These are phyloP conservation scores for Propithecus deckenii DNA, from an alignment of 2,797 vertebrate genomes.

Conservation along the genomic window DNA sequence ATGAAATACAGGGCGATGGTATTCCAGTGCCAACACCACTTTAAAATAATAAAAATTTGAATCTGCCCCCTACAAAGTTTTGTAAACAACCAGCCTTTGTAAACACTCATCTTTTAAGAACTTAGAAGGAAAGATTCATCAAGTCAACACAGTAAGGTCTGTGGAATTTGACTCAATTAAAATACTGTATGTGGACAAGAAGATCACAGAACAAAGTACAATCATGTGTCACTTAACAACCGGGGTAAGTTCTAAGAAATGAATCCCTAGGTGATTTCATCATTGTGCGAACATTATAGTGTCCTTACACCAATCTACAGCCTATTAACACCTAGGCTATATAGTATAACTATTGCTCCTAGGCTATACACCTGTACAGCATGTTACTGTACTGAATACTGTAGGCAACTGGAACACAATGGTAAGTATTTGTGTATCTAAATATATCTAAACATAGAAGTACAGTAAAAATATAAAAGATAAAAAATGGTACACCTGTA, in stretches of 20 bases:
- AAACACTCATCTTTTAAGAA: not conserved
- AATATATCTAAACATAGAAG: not conserved
- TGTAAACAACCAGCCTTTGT: not conserved
- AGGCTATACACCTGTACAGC: not conserved
- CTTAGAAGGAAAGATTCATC: not conserved
- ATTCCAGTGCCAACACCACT: not conserved
- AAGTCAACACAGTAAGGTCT: not conserved
- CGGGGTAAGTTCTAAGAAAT: not conserved
- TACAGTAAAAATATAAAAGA: not conserved
- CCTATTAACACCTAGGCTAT: not conserved
- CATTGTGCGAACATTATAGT: not conserved
- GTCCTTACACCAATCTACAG: not conserved
- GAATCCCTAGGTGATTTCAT: not conserved
- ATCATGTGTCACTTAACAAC: not conserved
- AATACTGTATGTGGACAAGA: not conserved
- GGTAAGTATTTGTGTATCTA: not conserved
- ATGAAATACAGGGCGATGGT: not conserved
- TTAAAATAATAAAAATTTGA: not conserved
- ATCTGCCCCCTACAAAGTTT: not conserved
- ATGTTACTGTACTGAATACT: not conserved
- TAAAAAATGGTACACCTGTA: not conserved
- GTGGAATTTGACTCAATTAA: not conserved
- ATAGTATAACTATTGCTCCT: not conserved
- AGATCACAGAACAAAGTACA: not conserved
- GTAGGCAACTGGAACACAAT: not conserved